These are phyloP conservation scores for Pectinophora gossypiella DNA, from an alignment of 1,140 invertebrate species.

Conservation along the genomic window DNA sequence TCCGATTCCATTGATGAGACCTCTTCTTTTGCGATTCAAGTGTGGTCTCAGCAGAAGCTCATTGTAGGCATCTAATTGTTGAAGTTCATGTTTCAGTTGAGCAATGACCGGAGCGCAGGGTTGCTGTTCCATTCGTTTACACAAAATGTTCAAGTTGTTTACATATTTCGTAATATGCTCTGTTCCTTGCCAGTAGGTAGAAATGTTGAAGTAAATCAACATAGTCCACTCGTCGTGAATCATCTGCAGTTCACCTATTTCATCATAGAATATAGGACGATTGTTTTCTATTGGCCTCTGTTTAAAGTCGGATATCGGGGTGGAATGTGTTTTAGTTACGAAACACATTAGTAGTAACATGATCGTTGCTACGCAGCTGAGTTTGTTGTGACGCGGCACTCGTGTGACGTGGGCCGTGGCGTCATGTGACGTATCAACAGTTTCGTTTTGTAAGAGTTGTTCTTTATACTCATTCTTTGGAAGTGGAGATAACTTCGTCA, in stretches of 20 bases:
- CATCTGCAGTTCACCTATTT: conserved; percentile 1
- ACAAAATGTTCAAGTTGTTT: neutral
- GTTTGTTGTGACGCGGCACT: neutral
- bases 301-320: neutral
- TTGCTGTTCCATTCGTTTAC: neutral
- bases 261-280: neutral
- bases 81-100: conserved; percentile 1
- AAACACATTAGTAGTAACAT: neutral
- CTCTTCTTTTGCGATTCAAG: neutral
- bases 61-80: conserved; percentile 1
- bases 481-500: neutral
- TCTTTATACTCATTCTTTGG: neutral
- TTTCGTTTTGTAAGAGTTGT: neutral
- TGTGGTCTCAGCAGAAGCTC: neutral
- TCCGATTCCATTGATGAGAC: conserved; percentile 3
- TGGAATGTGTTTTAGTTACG: neutral
- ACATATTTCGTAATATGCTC: neutral
- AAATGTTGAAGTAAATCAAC: neutral
- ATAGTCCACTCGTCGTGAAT: conserved; percentile 3
- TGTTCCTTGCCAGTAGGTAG: conserved; percentile 3
- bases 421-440: neutral
- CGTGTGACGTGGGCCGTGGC: neutral
- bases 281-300: neutral
- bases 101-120: neutral
- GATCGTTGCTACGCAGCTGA: neutral